These are phyloP conservation scores for Cryptus viduatorius DNA, from an alignment of 2,888 invertebrate genomes.

Conservation along the genomic window DNA sequence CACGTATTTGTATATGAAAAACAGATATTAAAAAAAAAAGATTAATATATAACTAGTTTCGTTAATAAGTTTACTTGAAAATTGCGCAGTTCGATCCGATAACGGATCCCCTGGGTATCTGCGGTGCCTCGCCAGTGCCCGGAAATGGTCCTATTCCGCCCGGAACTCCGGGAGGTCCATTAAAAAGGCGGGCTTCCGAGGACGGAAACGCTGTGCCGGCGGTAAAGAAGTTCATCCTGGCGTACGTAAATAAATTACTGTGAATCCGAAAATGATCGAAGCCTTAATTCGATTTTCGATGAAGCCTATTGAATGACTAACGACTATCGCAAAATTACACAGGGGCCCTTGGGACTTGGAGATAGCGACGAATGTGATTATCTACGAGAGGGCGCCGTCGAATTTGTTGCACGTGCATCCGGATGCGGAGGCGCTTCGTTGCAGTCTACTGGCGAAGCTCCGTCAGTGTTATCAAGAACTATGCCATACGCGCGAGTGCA, in stretches of 20 bases:
- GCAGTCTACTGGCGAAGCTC: constrained; percentile 93
- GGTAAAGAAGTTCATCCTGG: constrained; percentile 93
- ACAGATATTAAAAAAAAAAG: too few species aligned
- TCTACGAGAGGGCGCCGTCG: constrained; percentile 94
- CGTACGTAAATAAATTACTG: constrained; percentile 84
- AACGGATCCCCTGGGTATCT: constrained; percentile 96
- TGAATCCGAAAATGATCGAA: too few species aligned
- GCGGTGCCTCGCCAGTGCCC: constrained; percentile 84
- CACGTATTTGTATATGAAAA: too few species aligned
- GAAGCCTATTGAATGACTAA: not conserved
- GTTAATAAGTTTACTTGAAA: not conserved
- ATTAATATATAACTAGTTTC: too few species aligned
- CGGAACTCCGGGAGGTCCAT: constrained; percentile 85
- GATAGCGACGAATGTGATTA: constrained; percentile 95
- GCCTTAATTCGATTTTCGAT: not conserved
- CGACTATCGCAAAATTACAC: constrained; percentile 55
- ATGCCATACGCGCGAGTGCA: constrained; percentile 96
- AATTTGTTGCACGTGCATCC: constrained; percentile 97
- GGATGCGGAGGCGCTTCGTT: constrained; percentile 95
- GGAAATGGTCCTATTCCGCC: constrained; percentile 84
- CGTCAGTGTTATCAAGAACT: constrained; percentile 97
- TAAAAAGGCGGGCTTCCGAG: constrained; percentile 92
- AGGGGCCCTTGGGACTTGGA: constrained; percentile 98
- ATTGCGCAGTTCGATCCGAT: constrained; percentile 92
- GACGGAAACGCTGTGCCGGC: constrained; percentile 90